Percentiles rank a stretch among this genome's conserved stretches.
Evolutionary conservation across 2,113 vertebrate species (phyloP).

Genomic region (Chaetodon auriga): DNA sequence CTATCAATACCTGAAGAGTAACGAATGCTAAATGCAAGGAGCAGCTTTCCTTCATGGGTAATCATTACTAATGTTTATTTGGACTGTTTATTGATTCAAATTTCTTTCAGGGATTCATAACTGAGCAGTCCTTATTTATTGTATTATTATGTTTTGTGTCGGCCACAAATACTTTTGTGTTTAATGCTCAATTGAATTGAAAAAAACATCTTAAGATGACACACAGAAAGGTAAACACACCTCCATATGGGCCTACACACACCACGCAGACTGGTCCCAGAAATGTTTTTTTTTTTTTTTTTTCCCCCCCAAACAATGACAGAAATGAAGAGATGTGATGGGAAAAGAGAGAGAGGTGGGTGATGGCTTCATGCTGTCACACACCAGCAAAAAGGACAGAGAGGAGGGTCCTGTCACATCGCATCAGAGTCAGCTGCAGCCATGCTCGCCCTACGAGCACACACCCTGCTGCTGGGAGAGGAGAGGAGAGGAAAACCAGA

Average conservation of each 20-base stretch:
- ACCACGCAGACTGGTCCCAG: not conserved
- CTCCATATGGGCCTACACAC: not conserved
- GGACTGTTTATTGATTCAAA: constrained; percentile 30
- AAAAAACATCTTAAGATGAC: not conserved
- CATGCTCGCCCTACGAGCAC: constrained; percentile 51
- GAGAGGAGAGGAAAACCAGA: constrained; percentile 38
- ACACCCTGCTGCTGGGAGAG: constrained; percentile 40
- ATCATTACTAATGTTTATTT: constrained; percentile 3
- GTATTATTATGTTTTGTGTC: not conserved
- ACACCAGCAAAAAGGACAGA: constrained; percentile 72
- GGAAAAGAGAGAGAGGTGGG: constrained; percentile 43
- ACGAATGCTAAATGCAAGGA: not conserved
- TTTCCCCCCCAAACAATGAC: not conserved
- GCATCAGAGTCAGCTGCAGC: constrained; percentile 73
- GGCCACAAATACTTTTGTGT: not conserved
- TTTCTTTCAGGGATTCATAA: constrained; percentile 7
- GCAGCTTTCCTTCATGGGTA: not conserved
- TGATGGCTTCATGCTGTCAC: constrained; percentile 68
- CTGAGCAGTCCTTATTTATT: constrained; percentile 21
- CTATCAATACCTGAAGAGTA: not conserved
- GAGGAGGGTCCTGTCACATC: constrained; percentile 73
- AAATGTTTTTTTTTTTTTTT: constrained; percentile 12
- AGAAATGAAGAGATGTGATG: constrained; percentile 38
- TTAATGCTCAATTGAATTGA: not conserved
- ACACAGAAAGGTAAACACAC: constrained; percentile 2